Evolutionary conservation across 2,888 invertebrate species (phyloP).

Genomic region (Eudasyphora cyanicolor): DNA sequence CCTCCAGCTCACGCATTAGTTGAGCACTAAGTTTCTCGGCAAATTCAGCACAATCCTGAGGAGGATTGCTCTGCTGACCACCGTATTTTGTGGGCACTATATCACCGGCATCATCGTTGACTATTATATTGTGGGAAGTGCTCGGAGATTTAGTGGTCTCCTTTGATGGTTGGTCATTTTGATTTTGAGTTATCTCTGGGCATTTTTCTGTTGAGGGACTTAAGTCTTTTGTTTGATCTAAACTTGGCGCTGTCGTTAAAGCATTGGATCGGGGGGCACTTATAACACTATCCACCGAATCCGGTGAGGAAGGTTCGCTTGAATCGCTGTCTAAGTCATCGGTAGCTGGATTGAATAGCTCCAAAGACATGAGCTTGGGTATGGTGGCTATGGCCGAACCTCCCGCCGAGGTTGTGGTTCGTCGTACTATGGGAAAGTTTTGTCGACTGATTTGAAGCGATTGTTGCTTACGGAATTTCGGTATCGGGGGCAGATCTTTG

Average conservation of each 20-base stretch:
- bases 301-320: constrained; percentile 90
- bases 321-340: constrained; percentile 95
- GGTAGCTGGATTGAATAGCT: constrained; percentile 93
- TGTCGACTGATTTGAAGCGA: constrained; percentile 76
- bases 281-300: constrained; percentile 92
- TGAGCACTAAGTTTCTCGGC: constrained; percentile 92
- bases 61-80: constrained; percentile 71
- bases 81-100: constrained; percentile 71
- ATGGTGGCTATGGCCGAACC: constrained; percentile 83
- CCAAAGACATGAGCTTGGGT: constrained; percentile 89
- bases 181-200: background rate
- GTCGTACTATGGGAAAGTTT: constrained; percentile 86
- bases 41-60: constrained; percentile 87
- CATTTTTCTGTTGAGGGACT: constrained; percentile 37
- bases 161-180: constrained; percentile 22
- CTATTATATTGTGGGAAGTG: constrained; percentile 71
- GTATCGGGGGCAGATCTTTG: constrained; percentile 84
- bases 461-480: constrained; percentile 81
- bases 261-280: constrained; percentile 82
- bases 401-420: constrained; percentile 73
- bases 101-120: constrained; percentile 74
- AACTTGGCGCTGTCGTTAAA: constrained; percentile 51
- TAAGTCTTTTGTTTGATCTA: constrained; percentile 48
- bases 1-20: constrained; percentile 88
- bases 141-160: constrained; percentile 68